Base-by-base conservation (phyloP, 1,140 invertebrate genomes). In the Conus ventricosus region DNA sequence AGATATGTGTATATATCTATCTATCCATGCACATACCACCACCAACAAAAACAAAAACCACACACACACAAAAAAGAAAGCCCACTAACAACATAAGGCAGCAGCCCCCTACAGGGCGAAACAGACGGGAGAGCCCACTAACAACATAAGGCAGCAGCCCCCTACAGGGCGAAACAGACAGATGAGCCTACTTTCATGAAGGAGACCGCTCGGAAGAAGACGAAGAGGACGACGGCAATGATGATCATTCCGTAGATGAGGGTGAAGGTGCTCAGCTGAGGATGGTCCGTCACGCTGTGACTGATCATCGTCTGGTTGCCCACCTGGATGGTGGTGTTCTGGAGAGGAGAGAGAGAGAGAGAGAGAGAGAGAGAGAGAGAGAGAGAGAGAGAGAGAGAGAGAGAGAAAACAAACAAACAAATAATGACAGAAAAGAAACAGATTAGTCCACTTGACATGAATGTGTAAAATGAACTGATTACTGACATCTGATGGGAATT, bases 191-290 rank as follows among this genome's bases (percentile, higher is more conserved):
- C 96, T 92, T 96, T 96, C 85, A 96, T 96, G 88, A 97, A 96
- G 0, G 96, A 90, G 57, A 96, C 94, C 20, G 96, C 96, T 87
- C 97, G 95, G 57, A 97, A 57, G 5, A 96, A 85, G 81, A 96
- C 96, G 11, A 96, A 95, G 5, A 96, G 27, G 17, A 97, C 91
- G 88, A 97, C 96, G 39, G 95, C 92, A 0, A 93, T 92, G 27
- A 96, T 95, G 60, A 94, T 95, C 4, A 94, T 85, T 6, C 95
- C 95, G 91, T 97, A 97, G 80, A 97, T 92, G 11, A 93, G 90
- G 87, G 96, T 95, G 90, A 96, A 96, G 78, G 95, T 95, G 0
- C 89, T 86, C 60, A 96, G 94, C 82, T 96, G 92, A 1, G 96
- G 96, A 93, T 96, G 95, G 80, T 96, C 95, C 11, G 93, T 93